Conservation (phyloP, 2,797 vertebrate genomes). For the Eleutherodactylus coqui region DNA sequence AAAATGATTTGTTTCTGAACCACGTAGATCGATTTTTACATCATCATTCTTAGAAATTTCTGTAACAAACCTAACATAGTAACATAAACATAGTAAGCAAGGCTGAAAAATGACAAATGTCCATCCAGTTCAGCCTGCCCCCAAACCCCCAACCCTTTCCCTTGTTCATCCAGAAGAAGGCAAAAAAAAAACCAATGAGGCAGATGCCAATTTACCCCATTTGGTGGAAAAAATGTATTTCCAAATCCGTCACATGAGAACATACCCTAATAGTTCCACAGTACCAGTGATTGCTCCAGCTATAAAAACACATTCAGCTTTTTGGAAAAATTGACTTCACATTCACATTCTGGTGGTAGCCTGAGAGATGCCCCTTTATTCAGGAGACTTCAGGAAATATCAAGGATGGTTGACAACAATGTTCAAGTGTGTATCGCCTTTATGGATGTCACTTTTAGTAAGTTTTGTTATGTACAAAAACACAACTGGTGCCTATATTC, state of each 20-base stretch:
- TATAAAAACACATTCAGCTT: not conserved
- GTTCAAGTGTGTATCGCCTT: not conserved
- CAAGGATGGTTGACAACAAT: not conserved
- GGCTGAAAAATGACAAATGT: too few species aligned
- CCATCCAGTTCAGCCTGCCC: too few species aligned
- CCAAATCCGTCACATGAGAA: not conserved
- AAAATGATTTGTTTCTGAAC: too few species aligned
- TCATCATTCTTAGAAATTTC: too few species aligned
- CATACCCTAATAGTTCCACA: not conserved
- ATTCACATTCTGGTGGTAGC: not conserved
- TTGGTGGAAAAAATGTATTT: too few species aligned
- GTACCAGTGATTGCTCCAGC: not conserved
- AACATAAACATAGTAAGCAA: too few species aligned
- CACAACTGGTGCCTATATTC: not conserved
- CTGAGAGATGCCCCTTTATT: not conserved
- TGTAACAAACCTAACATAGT: too few species aligned
- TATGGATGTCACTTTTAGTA: not conserved
- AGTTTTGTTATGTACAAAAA: not conserved
- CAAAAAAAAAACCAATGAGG: too few species aligned
- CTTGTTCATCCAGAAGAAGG: too few species aligned
- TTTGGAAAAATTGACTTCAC: not conserved
- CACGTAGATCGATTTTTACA: too few species aligned
- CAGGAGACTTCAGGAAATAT: not conserved
- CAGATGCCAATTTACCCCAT: too few species aligned
- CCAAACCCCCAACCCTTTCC: too few species aligned